A percentile compares a stretch with the other conserved stretches of the same genome.
These are phyloP conservation scores for Eucriotettix oculatus DNA, from an alignment of 2,888 invertebrate species.

Conservation along the genomic window DNA sequence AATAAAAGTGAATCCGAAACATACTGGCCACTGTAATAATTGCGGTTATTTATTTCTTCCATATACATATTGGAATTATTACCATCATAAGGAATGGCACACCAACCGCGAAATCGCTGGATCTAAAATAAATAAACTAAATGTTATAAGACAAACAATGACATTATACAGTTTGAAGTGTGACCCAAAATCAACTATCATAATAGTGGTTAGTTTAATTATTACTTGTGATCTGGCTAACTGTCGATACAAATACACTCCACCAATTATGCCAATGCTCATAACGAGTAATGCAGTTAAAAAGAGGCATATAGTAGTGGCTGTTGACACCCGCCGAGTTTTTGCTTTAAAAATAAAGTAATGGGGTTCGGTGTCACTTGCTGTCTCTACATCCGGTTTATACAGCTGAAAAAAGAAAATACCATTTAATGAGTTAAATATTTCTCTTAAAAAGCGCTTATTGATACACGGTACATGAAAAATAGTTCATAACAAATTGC, in stretches of 20 bases:
- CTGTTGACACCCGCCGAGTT: slow-evolving; percentile 37
- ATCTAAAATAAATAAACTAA: slow-evolving; percentile 20
- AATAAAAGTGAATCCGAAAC: slow-evolving; percentile 18
- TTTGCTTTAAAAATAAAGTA: slow-evolving; percentile 29
- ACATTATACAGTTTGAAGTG: background rate
- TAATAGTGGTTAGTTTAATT: background rate
- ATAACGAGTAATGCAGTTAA: slow-evolving; percentile 52
- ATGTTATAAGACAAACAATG: background rate
- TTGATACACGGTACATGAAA: too few relatives aligned
- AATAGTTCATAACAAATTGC: too few relatives aligned
- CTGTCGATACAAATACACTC: slow-evolving; percentile 58
- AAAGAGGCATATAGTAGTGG: slow-evolving; percentile 49
- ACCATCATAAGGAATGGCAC: slow-evolving; percentile 41
- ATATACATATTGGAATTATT: slow-evolving; percentile 9
- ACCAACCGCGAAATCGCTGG: slow-evolving; percentile 49
- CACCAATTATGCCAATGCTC: slow-evolving; percentile 48
- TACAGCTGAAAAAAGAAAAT: slow-evolving; percentile 18
- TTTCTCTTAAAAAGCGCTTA: background rate
- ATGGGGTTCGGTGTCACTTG: slow-evolving; percentile 23
- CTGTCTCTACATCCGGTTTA: slow-evolving; percentile 29
- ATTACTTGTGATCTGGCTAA: slow-evolving; percentile 36
- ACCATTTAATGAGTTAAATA: background rate
- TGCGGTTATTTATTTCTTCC: slow-evolving; percentile 12
- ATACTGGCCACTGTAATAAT: slow-evolving; percentile 11
- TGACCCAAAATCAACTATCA: background rate